These are phyloP conservation scores for Sinocyclocheilus grahami DNA, from an alignment of 2,113 vertebrate genomes.

Conservation along the genomic window DNA sequence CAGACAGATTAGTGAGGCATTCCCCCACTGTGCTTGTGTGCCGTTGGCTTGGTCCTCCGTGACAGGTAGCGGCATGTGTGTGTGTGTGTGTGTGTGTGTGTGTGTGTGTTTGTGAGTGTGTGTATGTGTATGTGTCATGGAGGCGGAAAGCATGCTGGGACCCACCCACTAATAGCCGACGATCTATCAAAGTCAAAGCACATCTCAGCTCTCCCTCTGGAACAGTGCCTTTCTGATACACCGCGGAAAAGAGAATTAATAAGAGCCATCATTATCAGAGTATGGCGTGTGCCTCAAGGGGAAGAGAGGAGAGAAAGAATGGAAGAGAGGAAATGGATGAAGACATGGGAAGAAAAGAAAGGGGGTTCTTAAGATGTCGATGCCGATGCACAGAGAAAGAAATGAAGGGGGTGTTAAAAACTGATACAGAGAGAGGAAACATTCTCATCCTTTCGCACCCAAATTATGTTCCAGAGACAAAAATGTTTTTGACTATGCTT, in stretches of 20 bases:
- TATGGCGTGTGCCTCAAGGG: slow-evolving; percentile 11
- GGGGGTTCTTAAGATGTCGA: slow-evolving; percentile 1
- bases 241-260: slow-evolving; percentile 44
- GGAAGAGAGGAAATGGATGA: neutral
- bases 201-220: slow-evolving; percentile 44
- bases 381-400: neutral
- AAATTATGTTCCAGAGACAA: neutral
- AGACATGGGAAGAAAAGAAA: slow-evolving; percentile 14
- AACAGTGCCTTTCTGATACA: slow-evolving; percentile 45
- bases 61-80: slow-evolving; percentile 13
- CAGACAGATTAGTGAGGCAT: slow-evolving; percentile 42
- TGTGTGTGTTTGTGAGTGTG: neutral
- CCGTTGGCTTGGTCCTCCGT: slow-evolving; percentile 12
- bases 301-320: slow-evolving; percentile 1
- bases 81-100: slow-evolving; percentile 26
- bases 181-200: slow-evolving; percentile 53
- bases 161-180: slow-evolving; percentile 49
- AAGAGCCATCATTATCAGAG: slow-evolving; percentile 54
- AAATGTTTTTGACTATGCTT: neutral
- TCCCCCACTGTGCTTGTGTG: slow-evolving; percentile 37
- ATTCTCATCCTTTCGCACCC: neutral
- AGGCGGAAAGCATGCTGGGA: slow-evolving; percentile 32
- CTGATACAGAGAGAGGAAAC: neutral
- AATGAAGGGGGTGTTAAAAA: slow-evolving; percentile 4
- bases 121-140: neutral